Evolutionary conservation across 2,797 vertebrate genomes (phyloP).

Genomic region (Pseudotriccus pelzelni): DNA sequence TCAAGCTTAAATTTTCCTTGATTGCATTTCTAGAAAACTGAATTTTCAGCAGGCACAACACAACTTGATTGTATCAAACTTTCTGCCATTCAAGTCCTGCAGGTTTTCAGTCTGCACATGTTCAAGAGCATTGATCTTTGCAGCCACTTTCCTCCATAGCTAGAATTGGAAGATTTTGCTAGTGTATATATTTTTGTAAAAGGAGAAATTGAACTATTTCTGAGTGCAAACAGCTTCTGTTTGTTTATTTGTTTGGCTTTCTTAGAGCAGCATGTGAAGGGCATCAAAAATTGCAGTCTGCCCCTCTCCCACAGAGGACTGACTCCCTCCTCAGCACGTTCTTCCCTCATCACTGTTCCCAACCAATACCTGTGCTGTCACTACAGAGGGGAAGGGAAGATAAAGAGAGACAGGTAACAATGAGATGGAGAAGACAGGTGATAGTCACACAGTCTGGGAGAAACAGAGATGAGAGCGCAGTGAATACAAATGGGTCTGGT

Average conservation of each 20-base stretch:
- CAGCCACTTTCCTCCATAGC: not conserved
- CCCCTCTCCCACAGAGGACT: not conserved
- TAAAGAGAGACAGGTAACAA: not conserved
- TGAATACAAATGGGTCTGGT: not conserved
- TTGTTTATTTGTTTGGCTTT: not conserved
- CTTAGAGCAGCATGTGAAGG: not conserved
- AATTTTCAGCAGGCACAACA: not conserved
- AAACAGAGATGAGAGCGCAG: not conserved
- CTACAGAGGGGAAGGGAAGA: not conserved
- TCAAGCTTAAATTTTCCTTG: not conserved
- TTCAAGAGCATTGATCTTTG: not conserved
- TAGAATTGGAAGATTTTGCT: not conserved
- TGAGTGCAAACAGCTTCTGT: not conserved
- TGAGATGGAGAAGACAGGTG: not conserved
- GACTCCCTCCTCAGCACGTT: rapidly evolving
- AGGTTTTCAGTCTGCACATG: not conserved
- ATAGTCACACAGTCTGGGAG: not conserved
- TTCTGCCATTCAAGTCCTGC: not conserved
- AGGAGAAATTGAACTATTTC: not conserved
- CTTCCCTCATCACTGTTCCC: not conserved
- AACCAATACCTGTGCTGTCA: rapidly evolving
- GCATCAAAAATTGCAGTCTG: not conserved
- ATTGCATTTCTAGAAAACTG: not conserved
- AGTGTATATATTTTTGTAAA: rapidly evolving
- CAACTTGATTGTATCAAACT: not conserved